Percentiles rank a stretch among this genome's conserved stretches.
These are phyloP conservation scores for Capitulum mitella DNA, from an alignment of 2,888 invertebrate genomes.

Conservation along the genomic window DNA sequence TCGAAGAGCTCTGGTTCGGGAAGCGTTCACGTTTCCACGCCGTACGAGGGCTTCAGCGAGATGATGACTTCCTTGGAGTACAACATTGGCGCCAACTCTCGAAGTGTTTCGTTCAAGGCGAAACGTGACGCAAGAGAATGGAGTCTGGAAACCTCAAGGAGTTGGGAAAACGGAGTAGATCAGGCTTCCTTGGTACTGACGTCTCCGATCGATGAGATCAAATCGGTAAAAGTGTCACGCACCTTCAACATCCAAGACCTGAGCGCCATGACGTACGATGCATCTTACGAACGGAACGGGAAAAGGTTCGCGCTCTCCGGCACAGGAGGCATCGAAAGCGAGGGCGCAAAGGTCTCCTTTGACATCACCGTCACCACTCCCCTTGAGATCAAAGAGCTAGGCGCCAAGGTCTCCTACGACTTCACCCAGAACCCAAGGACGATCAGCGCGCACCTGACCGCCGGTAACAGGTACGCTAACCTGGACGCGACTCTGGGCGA, in stretches of 20 bases:
- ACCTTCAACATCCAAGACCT: neutral
- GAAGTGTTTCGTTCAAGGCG: neutral
- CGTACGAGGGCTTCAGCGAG: neutral
- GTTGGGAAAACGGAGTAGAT: neutral
- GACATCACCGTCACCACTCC: neutral
- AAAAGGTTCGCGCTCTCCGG: neutral
- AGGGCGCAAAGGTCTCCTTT: neutral
- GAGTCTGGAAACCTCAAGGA: neutral
- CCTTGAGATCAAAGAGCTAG: neutral
- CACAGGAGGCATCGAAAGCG: neutral
- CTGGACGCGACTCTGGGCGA: neutral
- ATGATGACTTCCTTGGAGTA: neutral
- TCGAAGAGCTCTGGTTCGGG: too few relatives aligned
- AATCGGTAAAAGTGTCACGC: neutral
- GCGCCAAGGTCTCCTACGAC: neutral
- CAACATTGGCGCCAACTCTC: neutral
- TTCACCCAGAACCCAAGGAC: neutral
- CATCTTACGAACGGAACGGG: neutral
- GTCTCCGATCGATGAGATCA: slow-evolving; percentile 1
- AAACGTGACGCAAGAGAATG: neutral
- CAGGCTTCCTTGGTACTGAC: neutral
- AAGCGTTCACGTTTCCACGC: neutral
- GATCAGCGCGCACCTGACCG: neutral
- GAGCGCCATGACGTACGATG: neutral
- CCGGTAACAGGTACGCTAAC: neutral